phyloP scores from a whole-genome alignment of 1,140 invertebrate genomes.

The Glossosoma conforme region DNA sequence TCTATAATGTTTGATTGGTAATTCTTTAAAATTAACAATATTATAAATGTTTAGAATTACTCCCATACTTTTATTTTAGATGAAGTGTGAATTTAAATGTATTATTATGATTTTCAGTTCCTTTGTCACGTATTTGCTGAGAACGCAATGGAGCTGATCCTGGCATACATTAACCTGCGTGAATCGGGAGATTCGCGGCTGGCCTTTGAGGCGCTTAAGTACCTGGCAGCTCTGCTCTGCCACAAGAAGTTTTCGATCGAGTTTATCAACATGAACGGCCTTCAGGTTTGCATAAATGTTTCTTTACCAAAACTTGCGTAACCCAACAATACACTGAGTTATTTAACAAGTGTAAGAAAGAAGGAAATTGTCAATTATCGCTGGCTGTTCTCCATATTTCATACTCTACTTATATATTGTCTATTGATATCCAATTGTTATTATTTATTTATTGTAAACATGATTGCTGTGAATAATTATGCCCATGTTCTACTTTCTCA shows the following conservation, averaged over 20 bases:
- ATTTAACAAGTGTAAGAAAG: too few species aligned
- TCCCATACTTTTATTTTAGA: background rate
- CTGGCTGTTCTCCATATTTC: too few species aligned
- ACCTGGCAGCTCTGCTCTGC: conserved; percentile 86
- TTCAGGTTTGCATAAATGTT: conserved; percentile 68
- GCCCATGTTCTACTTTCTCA: too few species aligned
- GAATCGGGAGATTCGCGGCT: conserved; percentile 85
- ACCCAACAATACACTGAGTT: too few species aligned
- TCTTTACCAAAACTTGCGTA: too few species aligned
- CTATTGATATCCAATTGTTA: too few species aligned
- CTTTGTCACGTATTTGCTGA: conserved; percentile 88
- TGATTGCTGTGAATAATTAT: too few species aligned
- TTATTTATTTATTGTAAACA: too few species aligned
- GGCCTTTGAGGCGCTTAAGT: conserved; percentile 92
- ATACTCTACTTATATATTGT: too few species aligned
- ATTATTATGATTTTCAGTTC: conserved; percentile 54
- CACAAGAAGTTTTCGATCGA: conserved; percentile 98
- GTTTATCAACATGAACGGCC: conserved; percentile 80
- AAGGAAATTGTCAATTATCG: too few species aligned
- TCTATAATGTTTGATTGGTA: too few species aligned
- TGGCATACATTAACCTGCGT: conserved; percentile 85
- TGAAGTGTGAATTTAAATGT: background rate
- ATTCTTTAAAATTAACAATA: background rate
- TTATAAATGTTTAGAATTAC: background rate
- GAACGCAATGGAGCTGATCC: conserved; percentile 82